Percentiles rank a stretch among this genome's conserved stretches.
These are phyloP conservation scores for Baronia brevicornis DNA, from an alignment of 2,888 invertebrate genomes.

Conservation along the genomic window DNA sequence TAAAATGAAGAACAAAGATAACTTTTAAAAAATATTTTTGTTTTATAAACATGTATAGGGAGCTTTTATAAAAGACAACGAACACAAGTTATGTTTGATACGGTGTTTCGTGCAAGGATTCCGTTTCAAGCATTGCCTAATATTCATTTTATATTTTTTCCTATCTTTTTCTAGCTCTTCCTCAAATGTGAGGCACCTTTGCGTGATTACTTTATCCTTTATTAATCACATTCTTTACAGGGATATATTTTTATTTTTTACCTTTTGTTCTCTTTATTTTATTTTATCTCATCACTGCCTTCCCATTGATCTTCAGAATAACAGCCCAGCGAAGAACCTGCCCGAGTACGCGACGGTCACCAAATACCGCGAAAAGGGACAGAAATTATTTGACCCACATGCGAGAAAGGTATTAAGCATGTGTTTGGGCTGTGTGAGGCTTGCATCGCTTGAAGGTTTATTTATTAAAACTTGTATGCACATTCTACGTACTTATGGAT, in stretches of 20 bases:
- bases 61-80: no score
- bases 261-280: constrained; percentile 18
- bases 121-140: no score
- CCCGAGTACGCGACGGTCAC: constrained; percentile 50
- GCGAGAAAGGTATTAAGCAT: constrained; percentile 41
- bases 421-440: constrained; percentile 5
- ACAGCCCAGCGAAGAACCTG: constrained; percentile 22
- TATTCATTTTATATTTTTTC: not conserved
- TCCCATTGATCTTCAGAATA: constrained; percentile 20
- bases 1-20: no score
- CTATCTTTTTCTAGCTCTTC: no score
- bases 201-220: no score
- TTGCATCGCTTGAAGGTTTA: constrained; percentile 11
- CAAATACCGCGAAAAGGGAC: constrained; percentile 37
- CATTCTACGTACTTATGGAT: no score
- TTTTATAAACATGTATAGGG: no score
- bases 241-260: constrained; percentile 14
- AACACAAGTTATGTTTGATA: no score
- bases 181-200: no score
- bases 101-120: no score
- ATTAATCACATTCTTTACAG: no score
- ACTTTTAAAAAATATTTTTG: no score
- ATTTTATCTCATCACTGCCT: constrained; percentile 20
- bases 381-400: constrained; percentile 31
- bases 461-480: constrained; percentile 12